Conservation (phyloP, 2,113 vertebrate species). For the Gambusia holbrooki region DNA sequence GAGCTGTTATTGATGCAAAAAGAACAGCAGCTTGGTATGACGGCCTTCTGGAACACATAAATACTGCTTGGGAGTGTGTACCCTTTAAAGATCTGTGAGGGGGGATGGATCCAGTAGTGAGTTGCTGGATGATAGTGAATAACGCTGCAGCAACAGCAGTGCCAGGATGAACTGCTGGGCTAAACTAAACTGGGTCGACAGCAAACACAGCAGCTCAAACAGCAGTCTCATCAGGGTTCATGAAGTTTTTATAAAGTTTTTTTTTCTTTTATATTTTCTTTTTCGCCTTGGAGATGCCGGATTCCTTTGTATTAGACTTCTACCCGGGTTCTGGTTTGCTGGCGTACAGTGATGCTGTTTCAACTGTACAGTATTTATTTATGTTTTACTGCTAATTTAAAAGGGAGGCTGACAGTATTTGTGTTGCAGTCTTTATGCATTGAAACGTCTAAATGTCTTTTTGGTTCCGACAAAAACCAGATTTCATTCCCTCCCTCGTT, state of each 20-base stretch:
- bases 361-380: background rate
- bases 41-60: background rate
- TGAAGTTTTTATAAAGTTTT: background rate
- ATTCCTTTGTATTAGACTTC: background rate
- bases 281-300: background rate
- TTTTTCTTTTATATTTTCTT: no score
- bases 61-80: background rate
- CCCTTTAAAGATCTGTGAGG: slow-evolving; percentile 5
- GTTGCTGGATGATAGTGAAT: background rate
- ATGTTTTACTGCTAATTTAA: background rate
- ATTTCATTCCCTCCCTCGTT: background rate
- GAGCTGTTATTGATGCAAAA: background rate
- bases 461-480: background rate
- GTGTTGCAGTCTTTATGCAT: background rate
- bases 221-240: background rate
- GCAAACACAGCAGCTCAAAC: slow-evolving; percentile 1
- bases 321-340: background rate
- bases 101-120: background rate
- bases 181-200: slow-evolving; percentile 6
- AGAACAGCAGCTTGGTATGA: slow-evolving; percentile 3
- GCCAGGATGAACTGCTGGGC: background rate
- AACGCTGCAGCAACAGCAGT: slow-evolving; percentile 1
- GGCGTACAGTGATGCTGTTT: background rate
- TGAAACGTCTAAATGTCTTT: background rate
- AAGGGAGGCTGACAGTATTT: background rate